Percentiles rank a stretch among this genome's conserved stretches.
Conservation (phyloP, 2,888 invertebrate species). For the Eupithecia tripunctaria region DNA sequence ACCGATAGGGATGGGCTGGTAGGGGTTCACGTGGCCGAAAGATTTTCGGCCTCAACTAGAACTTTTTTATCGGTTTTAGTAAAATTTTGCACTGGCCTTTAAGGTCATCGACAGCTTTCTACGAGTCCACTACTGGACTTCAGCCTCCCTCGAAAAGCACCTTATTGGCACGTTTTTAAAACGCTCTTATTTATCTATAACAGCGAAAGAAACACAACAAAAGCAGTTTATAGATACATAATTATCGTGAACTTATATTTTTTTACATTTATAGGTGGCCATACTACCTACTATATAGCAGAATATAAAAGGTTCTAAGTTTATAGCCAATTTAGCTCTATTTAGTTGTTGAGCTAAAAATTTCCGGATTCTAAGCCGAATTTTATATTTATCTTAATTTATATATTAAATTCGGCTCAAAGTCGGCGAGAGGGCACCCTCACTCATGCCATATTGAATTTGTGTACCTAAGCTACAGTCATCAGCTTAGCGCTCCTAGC, state of each 20-base stretch:
- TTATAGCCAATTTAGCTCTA: no score
- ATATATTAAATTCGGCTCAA: background rate
- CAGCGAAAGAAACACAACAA: no score
- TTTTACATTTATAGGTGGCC: no score
- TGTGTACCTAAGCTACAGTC: slow-evolving; percentile 5
- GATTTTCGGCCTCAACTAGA: background rate
- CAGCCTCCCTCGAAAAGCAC: background rate
- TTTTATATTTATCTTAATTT: no score
- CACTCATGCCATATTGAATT: background rate
- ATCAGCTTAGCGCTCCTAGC: background rate
- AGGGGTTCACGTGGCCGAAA: background rate
- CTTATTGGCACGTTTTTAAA: no score
- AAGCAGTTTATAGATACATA: no score
- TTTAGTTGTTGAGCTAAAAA: no score
- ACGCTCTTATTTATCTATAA: no score
- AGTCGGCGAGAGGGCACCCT: background rate
- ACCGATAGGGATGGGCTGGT: background rate
- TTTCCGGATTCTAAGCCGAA: no score
- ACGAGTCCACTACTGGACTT: background rate
- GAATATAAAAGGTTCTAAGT: no score
- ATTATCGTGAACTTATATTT: no score
- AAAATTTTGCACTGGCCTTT: background rate
- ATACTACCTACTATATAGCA: no score
- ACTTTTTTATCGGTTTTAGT: background rate
- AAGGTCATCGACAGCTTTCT: background rate